Percentiles rank a stretch among this genome's conserved stretches.
phyloP scores from a whole-genome alignment of 2,113 vertebrate species.

The Ictalurus furcatus region DNA sequence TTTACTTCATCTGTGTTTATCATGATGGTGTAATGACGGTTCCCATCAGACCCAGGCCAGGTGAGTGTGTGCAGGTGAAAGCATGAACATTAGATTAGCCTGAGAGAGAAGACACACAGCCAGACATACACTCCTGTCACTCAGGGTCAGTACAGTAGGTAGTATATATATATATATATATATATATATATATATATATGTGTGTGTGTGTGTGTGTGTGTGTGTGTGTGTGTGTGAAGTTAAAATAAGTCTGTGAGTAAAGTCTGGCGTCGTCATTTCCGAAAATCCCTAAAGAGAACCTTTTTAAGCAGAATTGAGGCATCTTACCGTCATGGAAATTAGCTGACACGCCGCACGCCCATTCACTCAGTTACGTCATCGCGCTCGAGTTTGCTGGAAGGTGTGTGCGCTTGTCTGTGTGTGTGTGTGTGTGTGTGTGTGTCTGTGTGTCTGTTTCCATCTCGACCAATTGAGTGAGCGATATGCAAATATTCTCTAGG shows the following conservation, averaged over 20 bases:
- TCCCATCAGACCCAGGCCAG: neutral
- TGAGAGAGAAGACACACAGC: neutral
- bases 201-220: neutral
- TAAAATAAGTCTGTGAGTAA: neutral
- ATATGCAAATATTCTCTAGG: conserved; percentile 49
- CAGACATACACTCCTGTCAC: neutral
- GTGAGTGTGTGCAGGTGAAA: no score
- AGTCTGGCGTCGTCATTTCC: neutral
- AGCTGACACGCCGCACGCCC: neutral
- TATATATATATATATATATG: no score
- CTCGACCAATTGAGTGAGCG: conserved; percentile 58
- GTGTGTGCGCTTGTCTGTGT: neutral
- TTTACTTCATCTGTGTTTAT: no score
- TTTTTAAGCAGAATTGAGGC: neutral
- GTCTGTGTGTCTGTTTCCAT: neutral
- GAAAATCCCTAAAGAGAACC: neutral
- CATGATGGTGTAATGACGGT: no score
- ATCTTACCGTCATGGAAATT: conserved; percentile 2
- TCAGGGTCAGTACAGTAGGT: neutral
- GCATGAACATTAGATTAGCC: neutral
- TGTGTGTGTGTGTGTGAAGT: neutral
- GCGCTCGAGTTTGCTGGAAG: neutral
- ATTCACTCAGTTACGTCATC: conserved; percentile 48
- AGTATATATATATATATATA: no score
- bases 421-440: neutral